phyloP scores from a whole-genome alignment of 2,113 vertebrate species.

The Callopanchax toddi region DNA sequence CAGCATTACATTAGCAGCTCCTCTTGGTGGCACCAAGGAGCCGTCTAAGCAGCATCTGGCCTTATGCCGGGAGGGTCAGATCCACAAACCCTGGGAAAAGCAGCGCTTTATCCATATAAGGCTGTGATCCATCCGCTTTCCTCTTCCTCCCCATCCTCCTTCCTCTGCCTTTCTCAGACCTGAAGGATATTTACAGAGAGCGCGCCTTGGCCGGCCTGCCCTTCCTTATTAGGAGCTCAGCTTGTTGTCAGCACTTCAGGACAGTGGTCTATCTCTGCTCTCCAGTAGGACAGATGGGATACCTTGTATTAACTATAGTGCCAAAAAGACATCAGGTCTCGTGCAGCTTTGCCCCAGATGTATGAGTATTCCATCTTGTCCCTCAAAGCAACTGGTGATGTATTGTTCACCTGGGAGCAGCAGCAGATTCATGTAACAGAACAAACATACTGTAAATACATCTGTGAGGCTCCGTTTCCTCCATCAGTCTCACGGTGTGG shows the following conservation, averaged over 20 bases:
- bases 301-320: constrained; percentile 29
- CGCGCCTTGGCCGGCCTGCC: constrained; percentile 63
- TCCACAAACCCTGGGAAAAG: constrained; percentile 84
- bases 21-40: constrained; percentile 71
- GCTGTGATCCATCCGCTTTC: constrained; percentile 83
- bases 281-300: constrained; percentile 70
- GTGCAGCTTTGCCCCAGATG: constrained; percentile 21
- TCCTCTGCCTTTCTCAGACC: constrained; percentile 79
- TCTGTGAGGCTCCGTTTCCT: constrained; percentile 37
- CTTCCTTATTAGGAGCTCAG: constrained; percentile 84
- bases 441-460: constrained; percentile 54
- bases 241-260: constrained; percentile 75
- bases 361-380: constrained; percentile 11
- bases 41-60: constrained; percentile 62
- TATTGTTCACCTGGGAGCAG: constrained; percentile 44
- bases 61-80: constrained; percentile 68
- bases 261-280: constrained; percentile 71
- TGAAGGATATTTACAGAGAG: constrained; percentile 83
- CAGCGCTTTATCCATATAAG: constrained; percentile 84
- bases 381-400: constrained; percentile 36
- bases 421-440: constrained; percentile 40
- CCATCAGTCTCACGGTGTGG: constrained; percentile 32
- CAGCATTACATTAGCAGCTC: constrained; percentile 10
- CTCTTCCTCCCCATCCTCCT: constrained; percentile 77
- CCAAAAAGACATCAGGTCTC: constrained; percentile 16